Evolutionary conservation across 2,888 invertebrate species (phyloP).

Genomic region (Acronicta alni): DNA sequence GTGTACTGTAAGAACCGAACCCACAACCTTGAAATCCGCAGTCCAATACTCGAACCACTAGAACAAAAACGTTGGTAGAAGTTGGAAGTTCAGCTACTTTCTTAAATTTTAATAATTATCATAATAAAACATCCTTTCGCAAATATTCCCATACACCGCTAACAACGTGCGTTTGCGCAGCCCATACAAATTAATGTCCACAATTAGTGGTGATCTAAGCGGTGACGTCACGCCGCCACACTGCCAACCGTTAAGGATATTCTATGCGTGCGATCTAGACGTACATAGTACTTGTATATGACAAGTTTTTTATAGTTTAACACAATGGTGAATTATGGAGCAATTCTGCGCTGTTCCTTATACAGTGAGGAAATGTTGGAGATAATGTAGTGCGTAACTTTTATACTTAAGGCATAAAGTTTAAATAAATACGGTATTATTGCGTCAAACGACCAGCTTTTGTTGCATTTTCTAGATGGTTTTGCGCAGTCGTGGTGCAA

Average conservation of each 20-base stretch:
- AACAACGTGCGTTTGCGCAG: constrained; percentile 30
- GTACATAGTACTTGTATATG: constrained; percentile 21
- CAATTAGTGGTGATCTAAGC: constrained; percentile 66
- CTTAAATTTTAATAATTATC: too few relatives aligned
- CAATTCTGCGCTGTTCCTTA: constrained; percentile 24
- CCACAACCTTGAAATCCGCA: too few relatives aligned
- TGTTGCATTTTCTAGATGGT: constrained; percentile 18
- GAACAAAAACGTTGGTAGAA: too few relatives aligned
- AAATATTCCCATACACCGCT: constrained; percentile 30
- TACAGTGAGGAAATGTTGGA: constrained; percentile 20
- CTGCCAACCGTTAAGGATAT: constrained; percentile 42
- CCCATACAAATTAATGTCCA: constrained; percentile 51
- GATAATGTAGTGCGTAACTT: constrained; percentile 13
- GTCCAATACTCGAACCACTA: too few relatives aligned
- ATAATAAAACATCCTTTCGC: constrained; percentile 7
- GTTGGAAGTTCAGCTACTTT: too few relatives aligned
- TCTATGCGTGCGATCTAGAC: constrained; percentile 31
- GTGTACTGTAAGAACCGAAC: too few relatives aligned
- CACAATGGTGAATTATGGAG: constrained; percentile 29
- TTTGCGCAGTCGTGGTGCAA: neutral
- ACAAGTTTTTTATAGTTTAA: constrained; percentile 33
- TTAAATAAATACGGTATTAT: constrained; percentile 34
- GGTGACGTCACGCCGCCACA: constrained; percentile 47
- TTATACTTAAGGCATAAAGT: constrained; percentile 4
- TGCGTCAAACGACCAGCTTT: constrained; percentile 32